Evolutionary conservation across 2,797 vertebrate genomes (phyloP).

Genomic region (Sternotherus odoratus): DNA sequence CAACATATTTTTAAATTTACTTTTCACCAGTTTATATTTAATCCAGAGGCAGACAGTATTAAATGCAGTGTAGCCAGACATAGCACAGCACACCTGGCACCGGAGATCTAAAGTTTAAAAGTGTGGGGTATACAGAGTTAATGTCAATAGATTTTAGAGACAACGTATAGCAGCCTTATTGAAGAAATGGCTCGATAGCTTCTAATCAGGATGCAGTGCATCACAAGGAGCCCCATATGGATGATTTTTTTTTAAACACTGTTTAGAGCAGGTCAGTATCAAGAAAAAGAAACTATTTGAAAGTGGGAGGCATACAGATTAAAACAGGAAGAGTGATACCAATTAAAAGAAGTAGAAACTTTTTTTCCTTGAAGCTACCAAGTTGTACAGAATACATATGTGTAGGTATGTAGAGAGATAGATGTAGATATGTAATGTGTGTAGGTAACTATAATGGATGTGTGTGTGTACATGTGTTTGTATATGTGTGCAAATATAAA

Average conservation of each 20-base stretch:
- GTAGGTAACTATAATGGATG: neutral
- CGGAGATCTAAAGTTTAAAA: neutral
- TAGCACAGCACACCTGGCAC: neutral
- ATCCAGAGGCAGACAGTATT: neutral
- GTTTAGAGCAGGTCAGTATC: neutral
- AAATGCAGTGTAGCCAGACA: neutral
- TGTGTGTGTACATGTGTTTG: neutral
- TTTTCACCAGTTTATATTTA: neutral
- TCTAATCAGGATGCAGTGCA: neutral
- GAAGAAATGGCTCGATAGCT: neutral
- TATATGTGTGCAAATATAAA: no score
- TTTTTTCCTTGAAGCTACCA: neutral
- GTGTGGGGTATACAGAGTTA: neutral
- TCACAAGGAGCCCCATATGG: accelerated
- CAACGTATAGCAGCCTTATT: neutral
- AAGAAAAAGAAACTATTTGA: neutral
- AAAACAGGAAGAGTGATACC: neutral
- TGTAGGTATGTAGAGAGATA: neutral
- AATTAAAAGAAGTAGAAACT: neutral
- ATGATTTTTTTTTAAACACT: neutral
- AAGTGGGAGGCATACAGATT: neutral
- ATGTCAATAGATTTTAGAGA: neutral
- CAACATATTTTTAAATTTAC: neutral
- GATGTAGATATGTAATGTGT: neutral
- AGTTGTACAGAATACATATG: neutral